Evolutionary conservation across 2,888 invertebrate genomes (phyloP), one percentile per base, ranked within the genome.

Genomic region (Augochlorella aurata): DNA sequence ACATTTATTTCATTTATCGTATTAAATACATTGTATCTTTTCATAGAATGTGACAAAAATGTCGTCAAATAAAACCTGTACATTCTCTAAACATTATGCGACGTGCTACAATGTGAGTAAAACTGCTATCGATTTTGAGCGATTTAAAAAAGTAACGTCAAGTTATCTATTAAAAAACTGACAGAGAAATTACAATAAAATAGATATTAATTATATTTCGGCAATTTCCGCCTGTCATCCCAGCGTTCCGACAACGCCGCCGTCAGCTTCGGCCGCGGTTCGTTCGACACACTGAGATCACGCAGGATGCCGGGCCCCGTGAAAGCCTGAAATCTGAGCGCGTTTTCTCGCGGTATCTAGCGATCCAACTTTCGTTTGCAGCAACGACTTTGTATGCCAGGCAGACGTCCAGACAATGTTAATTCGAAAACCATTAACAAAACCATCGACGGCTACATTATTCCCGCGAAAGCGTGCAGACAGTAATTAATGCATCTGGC

Each of bases 391-490:
- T 29, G 29, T 18, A 61, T 16, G 29, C 61, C 16, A 14, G 8
- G 16, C 7, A 29, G 10, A 49, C 47, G 47, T 49, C 14, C 29
- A 16, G 29, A 61, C 61, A 61, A 61, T 61, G 61, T 24, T 61
- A 29, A 61, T 61, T 61, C 49, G 38, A 63, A 72, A 72, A 63
- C n/a, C 44, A 61, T 63, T 73, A 50, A 63, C 38, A 73, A 45
- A 73, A 65, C 21, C 45, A 71, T 44, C 16, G 44, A 54, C 16
- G 21, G 21, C 54, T 14, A 44, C 71, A 21, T 74, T 65, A 65
- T 49, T 65, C 65, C 38, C 50, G 50, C 65, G 73, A 65, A 65
- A 73, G 73, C 73, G 65, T 65, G 49, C 21, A 38, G 50, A 18
- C 50, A 65, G 16, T 65, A 65, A 73, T 73, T 38, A 73, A 65